Evolutionary conservation across 2,888 invertebrate species (phyloP), one percentile per base, ranked within the genome.

Genomic region (Limnephilus marmoratus): DNA sequence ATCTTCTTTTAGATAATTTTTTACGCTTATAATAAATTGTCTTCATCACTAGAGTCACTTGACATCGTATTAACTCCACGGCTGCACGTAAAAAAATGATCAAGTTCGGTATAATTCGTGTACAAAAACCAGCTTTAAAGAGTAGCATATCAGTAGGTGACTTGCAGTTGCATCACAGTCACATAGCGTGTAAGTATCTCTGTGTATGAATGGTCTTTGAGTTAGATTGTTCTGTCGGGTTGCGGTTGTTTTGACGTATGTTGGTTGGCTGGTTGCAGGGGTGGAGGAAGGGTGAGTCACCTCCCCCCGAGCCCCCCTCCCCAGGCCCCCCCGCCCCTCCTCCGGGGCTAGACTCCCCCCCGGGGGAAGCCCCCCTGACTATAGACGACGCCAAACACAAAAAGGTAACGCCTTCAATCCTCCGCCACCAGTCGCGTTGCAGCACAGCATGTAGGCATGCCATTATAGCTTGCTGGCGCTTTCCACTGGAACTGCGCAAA

Each of bases 251-350:
- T 88, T 80, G 85, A 81, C 86, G 88, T 90, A 82, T 68, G 85
- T 87, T 85, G 83, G 91, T 91, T 92, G 90, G 82, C 92, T 90
- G 90, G 92, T 93, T 93, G 90, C 93, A 93, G 93, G 93, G 93
- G 93, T 93, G 93, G 93, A 93, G 93, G 93, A 93, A 93, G 91
- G 93, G 93, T 80, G 91, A 93, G 93, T 93, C 93, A 45, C 90
- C 89, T 85, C 92, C 92, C 91, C 92, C 93, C 89, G 91, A 87
- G 91, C 93, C 93, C 90, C 93, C 92, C 90, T 91, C 83, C 85
- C 93, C 90, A 81, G 91, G 92, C 93, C 91, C 93, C 92, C 91
- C 92, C 53, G 88, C 93, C 90, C 90, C 92, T 90, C 83, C 92
- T 15, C 45, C 49, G 49, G 91, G 82, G 88, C 93, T 90, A 29